Evolutionary conservation across 2,888 invertebrate genomes (phyloP).

Genomic region (Thelaira solivaga): DNA sequence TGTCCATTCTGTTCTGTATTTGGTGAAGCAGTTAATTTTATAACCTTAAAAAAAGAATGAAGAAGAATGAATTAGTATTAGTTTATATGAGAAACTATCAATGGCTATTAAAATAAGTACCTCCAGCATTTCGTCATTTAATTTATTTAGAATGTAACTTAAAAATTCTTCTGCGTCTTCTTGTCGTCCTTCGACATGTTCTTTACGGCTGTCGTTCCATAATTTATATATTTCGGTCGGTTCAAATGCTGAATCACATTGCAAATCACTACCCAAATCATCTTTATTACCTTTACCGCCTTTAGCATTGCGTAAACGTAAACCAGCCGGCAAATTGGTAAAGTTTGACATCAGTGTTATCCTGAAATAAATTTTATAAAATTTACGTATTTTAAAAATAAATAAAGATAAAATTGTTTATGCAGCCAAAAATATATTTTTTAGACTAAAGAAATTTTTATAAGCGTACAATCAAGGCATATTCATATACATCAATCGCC

Average conservation of each 20-base stretch:
- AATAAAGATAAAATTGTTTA: not conserved
- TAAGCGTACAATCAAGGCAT: too few relatives aligned
- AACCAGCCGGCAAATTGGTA: constrained; percentile 81
- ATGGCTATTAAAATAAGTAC: too few relatives aligned
- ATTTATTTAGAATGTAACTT: constrained; percentile 92
- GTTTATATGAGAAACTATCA: not conserved
- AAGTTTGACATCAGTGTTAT: constrained; percentile 85
- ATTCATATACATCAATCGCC: too few relatives aligned
- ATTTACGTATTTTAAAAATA: too few relatives aligned
- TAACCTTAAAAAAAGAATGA: constrained; percentile 79
- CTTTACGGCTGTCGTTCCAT: constrained; percentile 85
- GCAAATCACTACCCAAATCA: constrained; percentile 80
- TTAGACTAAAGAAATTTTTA: too few relatives aligned
- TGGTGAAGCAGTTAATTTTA: constrained; percentile 80
- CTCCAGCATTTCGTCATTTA: constrained; percentile 98
- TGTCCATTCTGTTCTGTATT: constrained; percentile 77
- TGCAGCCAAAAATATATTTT: too few relatives aligned
- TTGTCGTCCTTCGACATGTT: constrained; percentile 90
- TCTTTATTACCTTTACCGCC: constrained; percentile 75
- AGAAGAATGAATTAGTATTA: not conserved
- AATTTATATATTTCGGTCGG: constrained; percentile 92
- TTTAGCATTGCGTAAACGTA: constrained; percentile 77
- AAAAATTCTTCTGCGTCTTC: constrained; percentile 99
- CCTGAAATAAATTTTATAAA: constrained; percentile 71
- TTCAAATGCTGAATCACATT: constrained; percentile 90